Evolutionary conservation across 2,113 vertebrate genomes (phyloP).

Genomic region (Tiliqua scincoides): DNA sequence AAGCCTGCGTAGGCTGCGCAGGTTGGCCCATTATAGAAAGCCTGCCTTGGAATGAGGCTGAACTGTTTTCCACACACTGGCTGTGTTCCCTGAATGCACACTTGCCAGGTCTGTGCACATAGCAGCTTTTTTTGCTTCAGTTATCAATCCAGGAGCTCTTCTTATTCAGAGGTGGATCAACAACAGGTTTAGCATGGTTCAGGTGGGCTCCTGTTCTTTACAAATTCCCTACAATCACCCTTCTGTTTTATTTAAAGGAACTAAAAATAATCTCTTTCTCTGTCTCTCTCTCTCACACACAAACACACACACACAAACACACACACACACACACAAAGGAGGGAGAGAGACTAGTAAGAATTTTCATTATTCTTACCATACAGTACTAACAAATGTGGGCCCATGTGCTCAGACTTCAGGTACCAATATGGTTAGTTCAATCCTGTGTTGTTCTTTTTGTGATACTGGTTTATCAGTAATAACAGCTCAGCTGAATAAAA

Average conservation of each 20-base stretch:
- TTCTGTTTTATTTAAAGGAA: background rate
- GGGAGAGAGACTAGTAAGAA: too few species aligned
- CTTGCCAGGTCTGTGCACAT: background rate
- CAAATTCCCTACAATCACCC: background rate
- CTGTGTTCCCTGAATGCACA: background rate
- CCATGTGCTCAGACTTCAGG: background rate
- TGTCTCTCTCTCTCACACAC: too few species aligned
- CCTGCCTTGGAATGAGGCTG: background rate
- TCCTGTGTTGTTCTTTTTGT: background rate
- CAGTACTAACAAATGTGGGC: background rate
- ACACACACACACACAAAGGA: too few species aligned
- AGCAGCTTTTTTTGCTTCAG: background rate
- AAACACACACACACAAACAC: too few species aligned
- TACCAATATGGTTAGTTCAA: background rate
- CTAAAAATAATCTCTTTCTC: too few species aligned
- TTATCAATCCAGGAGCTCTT: background rate
- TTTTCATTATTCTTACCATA: too few species aligned
- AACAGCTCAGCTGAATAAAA: background rate
- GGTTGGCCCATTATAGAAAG: background rate
- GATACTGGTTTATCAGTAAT: background rate
- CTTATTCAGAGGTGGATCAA: background rate
- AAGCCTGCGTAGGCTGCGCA: background rate
- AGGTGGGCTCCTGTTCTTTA: too few species aligned
- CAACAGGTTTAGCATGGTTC: background rate
- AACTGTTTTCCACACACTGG: background rate